A percentile compares a stretch with the other conserved stretches of the same genome.
Evolutionary conservation across 2,797 vertebrate genomes (phyloP).

Genomic region (Lepus townsendii): DNA sequence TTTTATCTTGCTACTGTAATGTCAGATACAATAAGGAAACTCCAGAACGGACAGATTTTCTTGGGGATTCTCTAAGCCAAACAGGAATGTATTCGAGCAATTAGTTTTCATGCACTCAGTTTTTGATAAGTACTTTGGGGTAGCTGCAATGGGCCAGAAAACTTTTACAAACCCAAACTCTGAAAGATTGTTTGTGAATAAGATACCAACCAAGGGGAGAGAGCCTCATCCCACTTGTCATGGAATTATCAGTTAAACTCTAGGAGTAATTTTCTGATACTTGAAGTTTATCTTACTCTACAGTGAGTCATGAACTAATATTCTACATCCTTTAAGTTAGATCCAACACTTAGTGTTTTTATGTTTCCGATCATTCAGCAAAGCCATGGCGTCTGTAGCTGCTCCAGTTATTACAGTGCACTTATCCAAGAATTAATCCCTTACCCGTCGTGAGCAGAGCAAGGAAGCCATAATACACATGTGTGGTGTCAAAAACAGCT

Average conservation of each 20-base stretch:
- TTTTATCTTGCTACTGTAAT: background rate
- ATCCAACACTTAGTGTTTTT: background rate
- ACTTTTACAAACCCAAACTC: background rate
- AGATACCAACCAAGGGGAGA: background rate
- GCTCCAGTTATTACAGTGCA: background rate
- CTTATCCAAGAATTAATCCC: background rate
- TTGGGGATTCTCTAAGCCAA: background rate
- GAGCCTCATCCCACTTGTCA: background rate
- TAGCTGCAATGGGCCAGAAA: background rate
- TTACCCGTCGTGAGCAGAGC: conserved; percentile 93
- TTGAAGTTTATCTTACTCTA: background rate
- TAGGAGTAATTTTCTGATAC: background rate
- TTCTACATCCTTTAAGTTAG: background rate
- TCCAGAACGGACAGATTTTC: background rate
- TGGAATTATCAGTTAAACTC: background rate
- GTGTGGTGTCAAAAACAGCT: conserved; percentile 95
- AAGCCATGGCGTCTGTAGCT: background rate
- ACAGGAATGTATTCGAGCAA: background rate
- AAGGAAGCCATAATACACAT: conserved; percentile 95
- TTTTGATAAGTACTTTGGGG: background rate
- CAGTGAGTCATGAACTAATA: background rate
- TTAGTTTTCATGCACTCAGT: background rate
- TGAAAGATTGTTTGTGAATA: background rate
- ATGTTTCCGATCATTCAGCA: background rate
- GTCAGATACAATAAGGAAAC: background rate